Evolutionary conservation across 1,140 invertebrate genomes (phyloP), one percentile per base, ranked within the genome.

Genomic region (Apis dorsata): DNA sequence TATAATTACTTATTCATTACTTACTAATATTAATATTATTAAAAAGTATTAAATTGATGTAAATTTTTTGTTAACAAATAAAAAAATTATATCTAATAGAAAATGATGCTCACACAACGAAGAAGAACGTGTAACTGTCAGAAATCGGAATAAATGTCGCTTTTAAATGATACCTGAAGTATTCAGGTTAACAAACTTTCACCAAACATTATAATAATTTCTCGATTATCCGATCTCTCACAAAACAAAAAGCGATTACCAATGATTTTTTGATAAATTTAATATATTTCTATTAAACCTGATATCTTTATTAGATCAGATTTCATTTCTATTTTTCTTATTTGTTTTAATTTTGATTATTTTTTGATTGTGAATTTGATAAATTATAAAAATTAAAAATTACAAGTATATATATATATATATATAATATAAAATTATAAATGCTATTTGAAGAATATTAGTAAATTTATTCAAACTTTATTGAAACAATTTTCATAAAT

Each of bases 171-270:
- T 44, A 19, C 2, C 5, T 13, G 4, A 53, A 55, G 59, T 65
- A 63, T 71, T 55, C 21, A 57, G 66, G 74, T 78, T 65, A 62
- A 60, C 15, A 17, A 28, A 70, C 75, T 82, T 82, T 82, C 51
- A 63, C 74, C 13, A 9, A 8, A 63, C 12, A n/a, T 49, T 59
- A 17, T 4, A 24, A 66, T 24, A 51, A 8, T 1, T 0, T 59
- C 49, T 74, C 62, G 51, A 66, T 44, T 44, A 44, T 44, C 34
- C 5, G 34, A 44, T 44, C 0, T 44, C 34, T 44, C 34, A 44
- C 5, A 44, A 44, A 44, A 44, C 4, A 44, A 44, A 44, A 44
- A 44, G 34, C 34, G 34, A 44, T 44, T 44, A 44, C 2, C 34
- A 44, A 44, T 44, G 4, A 44, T 44, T 44, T 44, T 44, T 4